These are phyloP conservation scores for Alcedo quadribrachys DNA, from an alignment of 2,797 vertebrate species.

Conservation along the genomic window DNA sequence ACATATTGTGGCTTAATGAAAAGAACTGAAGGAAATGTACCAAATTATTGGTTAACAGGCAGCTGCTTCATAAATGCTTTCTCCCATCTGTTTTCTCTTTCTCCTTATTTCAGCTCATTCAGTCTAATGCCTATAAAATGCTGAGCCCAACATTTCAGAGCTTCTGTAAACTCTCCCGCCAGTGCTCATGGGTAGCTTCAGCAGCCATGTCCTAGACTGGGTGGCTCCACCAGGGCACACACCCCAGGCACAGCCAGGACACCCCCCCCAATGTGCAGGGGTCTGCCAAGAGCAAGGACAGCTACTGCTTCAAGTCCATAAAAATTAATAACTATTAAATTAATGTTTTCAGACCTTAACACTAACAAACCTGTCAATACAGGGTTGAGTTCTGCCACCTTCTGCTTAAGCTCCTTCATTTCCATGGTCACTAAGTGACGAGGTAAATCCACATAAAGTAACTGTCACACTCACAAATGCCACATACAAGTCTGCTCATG, in stretches of 20 bases:
- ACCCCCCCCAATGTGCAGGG: background rate
- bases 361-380: background rate
- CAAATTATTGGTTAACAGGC: constrained; percentile 30
- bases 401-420: background rate
- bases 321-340: background rate
- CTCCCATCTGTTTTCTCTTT: constrained; percentile 39
- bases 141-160: background rate
- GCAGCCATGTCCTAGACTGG: background rate
- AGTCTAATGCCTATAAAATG: background rate
- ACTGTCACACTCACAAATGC: fast-evolving
- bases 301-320: background rate
- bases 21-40: constrained; percentile 58
- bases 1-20: constrained; percentile 60
- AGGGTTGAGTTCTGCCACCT: background rate
- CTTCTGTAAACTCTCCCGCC: background rate
- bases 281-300: background rate
- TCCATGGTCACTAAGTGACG: background rate
- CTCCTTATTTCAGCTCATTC: background rate
- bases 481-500: background rate
- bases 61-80: constrained; percentile 60
- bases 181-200: background rate
- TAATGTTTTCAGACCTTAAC: background rate
- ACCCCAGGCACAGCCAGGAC: fast-evolving
- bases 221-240: fast-evolving
- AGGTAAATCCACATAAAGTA: background rate